phyloP scores from a whole-genome alignment of 2,113 vertebrate species.

The Corythoichthys haematopterus region DNA sequence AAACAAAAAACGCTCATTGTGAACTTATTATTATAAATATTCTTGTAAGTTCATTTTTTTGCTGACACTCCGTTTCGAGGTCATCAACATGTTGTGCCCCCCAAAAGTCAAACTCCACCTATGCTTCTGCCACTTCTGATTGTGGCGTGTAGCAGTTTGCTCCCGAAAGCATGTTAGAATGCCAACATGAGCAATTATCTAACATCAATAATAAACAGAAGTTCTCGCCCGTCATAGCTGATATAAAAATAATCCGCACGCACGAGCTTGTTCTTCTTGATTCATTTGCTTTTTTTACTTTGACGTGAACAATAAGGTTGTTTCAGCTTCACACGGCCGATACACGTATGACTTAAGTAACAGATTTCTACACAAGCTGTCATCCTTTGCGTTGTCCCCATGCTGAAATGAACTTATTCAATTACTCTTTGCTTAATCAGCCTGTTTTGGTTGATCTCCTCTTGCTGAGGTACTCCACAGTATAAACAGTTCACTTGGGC shows the following conservation, averaged over 20 bases:
- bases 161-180: not conserved
- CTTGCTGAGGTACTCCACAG: slow-evolving; percentile 99
- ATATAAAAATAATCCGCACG: not conserved
- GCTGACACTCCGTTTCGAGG: too few relatives aligned
- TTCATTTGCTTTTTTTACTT: too few relatives aligned
- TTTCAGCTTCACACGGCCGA: slow-evolving; percentile 17
- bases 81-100: too few relatives aligned
- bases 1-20: too few relatives aligned
- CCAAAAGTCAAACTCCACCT: too few relatives aligned
- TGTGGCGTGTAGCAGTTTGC: not conserved
- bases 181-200: not conserved
- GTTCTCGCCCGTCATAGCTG: not conserved
- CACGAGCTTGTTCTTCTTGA: not conserved
- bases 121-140: not conserved
- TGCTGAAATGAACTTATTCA: slow-evolving; percentile 99
- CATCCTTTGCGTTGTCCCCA: slow-evolving; percentile 94
- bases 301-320: slow-evolving; percentile 14
- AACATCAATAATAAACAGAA: not conserved
- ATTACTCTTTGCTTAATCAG: slow-evolving; percentile 99
- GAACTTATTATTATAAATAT: too few relatives aligned
- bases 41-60: too few relatives aligned
- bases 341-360: slow-evolving; percentile 49
- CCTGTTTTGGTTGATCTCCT: slow-evolving; percentile 99
- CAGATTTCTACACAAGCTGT: slow-evolving; percentile 93
- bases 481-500: slow-evolving; percentile 99